Base-by-base conservation (phyloP, 2,797 vertebrate species). In the Sebastes iracundus region DNA sequence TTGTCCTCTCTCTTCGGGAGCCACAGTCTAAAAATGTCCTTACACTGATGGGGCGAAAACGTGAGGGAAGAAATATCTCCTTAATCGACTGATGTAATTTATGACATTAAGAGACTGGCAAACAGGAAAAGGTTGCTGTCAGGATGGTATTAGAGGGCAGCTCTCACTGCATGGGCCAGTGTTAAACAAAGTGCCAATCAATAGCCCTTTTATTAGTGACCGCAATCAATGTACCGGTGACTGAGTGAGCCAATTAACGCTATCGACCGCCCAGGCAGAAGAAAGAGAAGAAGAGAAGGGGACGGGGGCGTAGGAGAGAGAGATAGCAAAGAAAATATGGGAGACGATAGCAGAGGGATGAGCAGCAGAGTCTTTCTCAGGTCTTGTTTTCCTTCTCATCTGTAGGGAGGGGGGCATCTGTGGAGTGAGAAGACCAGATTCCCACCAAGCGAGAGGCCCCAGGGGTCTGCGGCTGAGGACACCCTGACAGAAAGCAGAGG, bases 401-500 rank as follows among this genome's bases (percentile, higher is more conserved):
- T 85, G 76, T n/a, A 75, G 64, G 76, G 72, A n/a, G 63, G 79
- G 73, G 85, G 81, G 71, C 8, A 72, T 79, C 56, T 70, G 80
- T 68, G 75, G 73, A 90, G 85, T 55, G 69, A 88, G 82, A 77
- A 75, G 84, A 78, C 93, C 87, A 89, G 92, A 96, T 98, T 98
- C 97, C 96, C 97, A 98, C 96, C 96, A 89, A 90, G 92, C 52
- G 9, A 86, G 90, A 92, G 90, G 92, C 95, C 96, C 93, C 82
- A 71, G 92, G 95, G 94, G 94, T 95, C 92, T 90, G 93, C 80
- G 56, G 90, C 91, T 94, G 95, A 97, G 92, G 94, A 96, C 95
- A 89, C 49, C 3, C 91, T 97, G 97, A 98, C 95, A 96, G 95
- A 97, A 97, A 98, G 93, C 98, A 98, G 97, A 95, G 95, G 89